A percentile compares a stretch with the other conserved stretches of the same genome.
Evolutionary conservation across 1,140 invertebrate species (phyloP).

Genomic region (Maconellicoccus hirsutus): DNA sequence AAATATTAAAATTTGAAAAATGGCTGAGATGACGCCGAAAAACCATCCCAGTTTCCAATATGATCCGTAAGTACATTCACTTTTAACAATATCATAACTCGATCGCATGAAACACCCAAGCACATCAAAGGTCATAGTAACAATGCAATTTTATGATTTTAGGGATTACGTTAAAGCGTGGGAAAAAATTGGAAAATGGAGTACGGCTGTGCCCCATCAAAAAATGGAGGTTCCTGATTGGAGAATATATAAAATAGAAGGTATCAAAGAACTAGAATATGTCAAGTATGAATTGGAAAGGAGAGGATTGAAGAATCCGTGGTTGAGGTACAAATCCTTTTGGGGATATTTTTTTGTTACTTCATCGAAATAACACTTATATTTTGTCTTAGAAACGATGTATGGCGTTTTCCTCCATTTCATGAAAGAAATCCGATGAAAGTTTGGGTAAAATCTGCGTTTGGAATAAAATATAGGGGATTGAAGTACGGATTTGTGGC

Average conservation of each 20-base stretch:
- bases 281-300: constrained; percentile 48
- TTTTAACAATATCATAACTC: no score
- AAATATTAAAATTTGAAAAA: no score
- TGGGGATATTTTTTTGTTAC: constrained; percentile 18
- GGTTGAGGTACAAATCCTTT: constrained; percentile 56
- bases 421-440: background rate
- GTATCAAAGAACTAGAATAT: constrained; percentile 47
- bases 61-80: no score
- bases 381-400: constrained; percentile 53
- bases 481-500: background rate
- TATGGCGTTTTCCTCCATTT: constrained; percentile 48
- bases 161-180: background rate
- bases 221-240: constrained; percentile 49
- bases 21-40: no score
- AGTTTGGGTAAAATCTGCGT: background rate
- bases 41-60: no score
- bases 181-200: background rate
- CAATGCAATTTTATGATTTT: background rate
- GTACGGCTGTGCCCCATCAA: constrained; percentile 2
- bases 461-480: background rate
- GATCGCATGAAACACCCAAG: no score
- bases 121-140: background rate
- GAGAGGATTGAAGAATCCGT: constrained; percentile 66
- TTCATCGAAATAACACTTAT: constrained; percentile 14
- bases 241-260: constrained; percentile 56